Conservation (phyloP, 1,140 invertebrate species). For the Drosophila sucinea region DNA sequence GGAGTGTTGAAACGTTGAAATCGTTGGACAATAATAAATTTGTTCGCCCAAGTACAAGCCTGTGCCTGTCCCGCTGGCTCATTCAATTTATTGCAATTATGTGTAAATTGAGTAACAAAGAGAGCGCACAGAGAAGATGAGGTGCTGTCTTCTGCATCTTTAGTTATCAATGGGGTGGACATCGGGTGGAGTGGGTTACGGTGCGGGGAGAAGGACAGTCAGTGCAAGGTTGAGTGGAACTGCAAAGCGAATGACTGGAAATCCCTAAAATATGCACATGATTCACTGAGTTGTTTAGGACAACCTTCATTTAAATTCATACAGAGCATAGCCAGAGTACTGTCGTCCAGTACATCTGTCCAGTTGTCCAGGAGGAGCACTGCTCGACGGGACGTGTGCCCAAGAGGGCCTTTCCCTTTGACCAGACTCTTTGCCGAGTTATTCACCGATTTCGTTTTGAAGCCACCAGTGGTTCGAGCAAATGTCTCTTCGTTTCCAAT, state of each 20-base stretch:
- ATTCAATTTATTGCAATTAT: conserved; percentile 80
- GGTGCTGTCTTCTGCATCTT: background rate
- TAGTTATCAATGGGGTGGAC: conserved; percentile 3
- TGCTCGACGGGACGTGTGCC: background rate
- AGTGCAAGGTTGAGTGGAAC: conserved; percentile 34
- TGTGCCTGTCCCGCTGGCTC: conserved; percentile 25
- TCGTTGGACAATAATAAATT: conserved; percentile 45
- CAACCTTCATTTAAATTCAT: conserved; percentile 76
- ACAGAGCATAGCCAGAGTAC: conserved; percentile 31
- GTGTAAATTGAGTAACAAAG: conserved; percentile 77
- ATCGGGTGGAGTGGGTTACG: background rate
- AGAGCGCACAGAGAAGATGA: conserved; percentile 49
- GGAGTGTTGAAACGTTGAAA: conserved; percentile 12
- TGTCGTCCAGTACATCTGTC: conserved; percentile 28
- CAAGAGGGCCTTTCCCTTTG: conserved; percentile 4
- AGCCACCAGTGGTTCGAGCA: conserved; percentile 24
- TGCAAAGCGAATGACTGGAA: conserved; percentile 18
- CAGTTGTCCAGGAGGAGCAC: conserved; percentile 16
- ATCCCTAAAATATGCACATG: conserved; percentile 72
- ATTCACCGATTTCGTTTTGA: background rate
- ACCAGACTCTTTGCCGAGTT: background rate
- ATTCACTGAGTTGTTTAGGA: conserved; percentile 60
- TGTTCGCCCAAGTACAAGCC: conserved; percentile 6
- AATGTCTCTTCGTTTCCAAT: conserved; percentile 65
- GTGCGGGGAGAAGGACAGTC: background rate